Conservation (phyloP, 2,113 vertebrate species). For the Myiagra hebetior region DNA sequence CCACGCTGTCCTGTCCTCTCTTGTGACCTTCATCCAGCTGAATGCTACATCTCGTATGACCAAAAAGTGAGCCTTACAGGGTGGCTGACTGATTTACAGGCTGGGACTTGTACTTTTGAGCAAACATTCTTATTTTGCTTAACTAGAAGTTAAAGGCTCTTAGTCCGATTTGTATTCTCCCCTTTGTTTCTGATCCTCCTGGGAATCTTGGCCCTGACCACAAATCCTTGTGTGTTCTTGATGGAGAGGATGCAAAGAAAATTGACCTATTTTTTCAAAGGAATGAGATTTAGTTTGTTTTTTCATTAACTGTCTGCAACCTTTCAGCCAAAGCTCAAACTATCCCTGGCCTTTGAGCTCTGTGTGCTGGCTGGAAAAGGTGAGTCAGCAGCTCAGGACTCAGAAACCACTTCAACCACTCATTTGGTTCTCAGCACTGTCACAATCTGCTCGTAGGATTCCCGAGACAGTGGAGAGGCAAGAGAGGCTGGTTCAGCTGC, state of each 20-base stretch:
- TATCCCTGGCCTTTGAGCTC: background rate
- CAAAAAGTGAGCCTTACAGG: background rate
- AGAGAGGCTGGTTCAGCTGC: background rate
- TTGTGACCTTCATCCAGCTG: background rate
- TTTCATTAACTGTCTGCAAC: background rate
- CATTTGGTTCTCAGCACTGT: background rate
- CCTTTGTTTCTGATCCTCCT: background rate
- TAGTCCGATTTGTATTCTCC: background rate
- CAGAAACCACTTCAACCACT: background rate
- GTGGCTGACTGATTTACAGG: background rate
- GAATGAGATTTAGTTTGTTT: background rate
- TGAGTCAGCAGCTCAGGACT: background rate
- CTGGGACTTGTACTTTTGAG: background rate
- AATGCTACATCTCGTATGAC: background rate
- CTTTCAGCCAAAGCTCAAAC: background rate
- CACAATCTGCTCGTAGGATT: background rate
- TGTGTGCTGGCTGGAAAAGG: background rate
- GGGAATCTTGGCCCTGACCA: background rate
- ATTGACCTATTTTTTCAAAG: background rate
- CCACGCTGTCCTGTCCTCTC: accelerated
- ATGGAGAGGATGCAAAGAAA: background rate
- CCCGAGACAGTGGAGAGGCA: accelerated
- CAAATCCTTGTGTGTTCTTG: background rate
- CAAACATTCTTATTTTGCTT: background rate
- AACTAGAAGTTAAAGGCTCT: background rate